phyloP scores from a whole-genome alignment of 2,888 invertebrate genomes.

The Boloria euphrosyne region DNA sequence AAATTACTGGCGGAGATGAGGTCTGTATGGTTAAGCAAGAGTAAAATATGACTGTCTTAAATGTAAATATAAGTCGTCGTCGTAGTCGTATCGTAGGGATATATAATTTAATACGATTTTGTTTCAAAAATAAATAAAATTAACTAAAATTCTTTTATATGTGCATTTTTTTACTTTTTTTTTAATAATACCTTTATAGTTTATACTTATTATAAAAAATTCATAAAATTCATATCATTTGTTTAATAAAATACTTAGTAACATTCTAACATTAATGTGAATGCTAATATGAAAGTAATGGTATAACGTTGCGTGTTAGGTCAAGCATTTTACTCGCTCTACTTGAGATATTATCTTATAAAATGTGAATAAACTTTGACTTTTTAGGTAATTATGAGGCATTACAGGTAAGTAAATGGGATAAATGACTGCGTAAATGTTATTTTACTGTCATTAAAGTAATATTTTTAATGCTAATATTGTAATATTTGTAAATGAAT shows the following conservation, averaged over 20 bases:
- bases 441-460: neutral
- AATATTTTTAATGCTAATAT: neutral
- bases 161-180: no score
- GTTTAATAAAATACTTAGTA: neutral
- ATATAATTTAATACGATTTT: no score
- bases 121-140: no score
- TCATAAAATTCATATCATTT: no score
- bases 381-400: conserved; percentile 14
- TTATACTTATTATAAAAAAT: neutral
- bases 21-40: no score
- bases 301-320: conserved; percentile 28
- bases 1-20: no score
- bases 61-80: no score
- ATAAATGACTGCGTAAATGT: neutral
- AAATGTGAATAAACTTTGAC: conserved; percentile 28
- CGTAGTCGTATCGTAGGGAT: no score
- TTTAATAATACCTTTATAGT: no score
- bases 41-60: no score
- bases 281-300: conserved; percentile 21
- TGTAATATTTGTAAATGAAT: neutral
- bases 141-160: no score
- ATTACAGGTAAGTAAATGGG: neutral
- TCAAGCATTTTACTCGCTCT: conserved; percentile 22
- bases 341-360: conserved; percentile 21
- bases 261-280: neutral